Base-by-base conservation (phyloP, 2,888 invertebrate genomes). In the Pristionchus japonicus region DNA sequence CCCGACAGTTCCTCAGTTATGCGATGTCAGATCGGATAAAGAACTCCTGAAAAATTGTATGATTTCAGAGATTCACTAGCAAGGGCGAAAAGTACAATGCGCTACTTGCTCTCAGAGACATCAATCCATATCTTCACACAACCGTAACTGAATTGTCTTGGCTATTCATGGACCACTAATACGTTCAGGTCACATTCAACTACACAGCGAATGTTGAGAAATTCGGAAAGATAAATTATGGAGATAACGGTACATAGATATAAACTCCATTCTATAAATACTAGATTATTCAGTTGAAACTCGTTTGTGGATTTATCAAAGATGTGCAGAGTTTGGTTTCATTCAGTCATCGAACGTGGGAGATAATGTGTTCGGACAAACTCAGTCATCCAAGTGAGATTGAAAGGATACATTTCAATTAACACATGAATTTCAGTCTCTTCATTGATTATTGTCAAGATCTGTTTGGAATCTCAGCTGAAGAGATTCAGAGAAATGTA, bases 321-420 rank as follows among this genome's bases (percentile, higher is more conserved):
- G 49, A 17, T 84, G 84, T 49, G 15, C 84, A 3, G 84, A 84
- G 23, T 84, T 84, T 27, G 84, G 84, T 17, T 84, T 27, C 84
- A 49, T 84, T 27, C 84, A 84, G 61, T 57, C 84, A 17, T 49
- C 84, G 3, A 47, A 84, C 17, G 4, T 3, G 15, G 57, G 57
- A 6, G 17, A 23, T 27, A 84, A 84, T 47, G 27, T 84, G 1
- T 84, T 84, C 34, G 84, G 84, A 84, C n/a, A 23, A 37, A 37
- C 52, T 17, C 47, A 23, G 13, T 47, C 84, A 15, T 31, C 61
- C 3, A 84, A 61, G 84, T 80, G n/a, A 40, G 7, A 1, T 23
- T 43, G n/a, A 6, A 47, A 15, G 34, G 43, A 43, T 37, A 6
- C 6, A 31, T 4, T 13, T 7, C 1, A 52, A 20, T 20, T 17